Evolutionary conservation across 2,888 invertebrate genomes (phyloP), one percentile per base, ranked within the genome.

Genomic region (Leptopterna dolabrata): DNA sequence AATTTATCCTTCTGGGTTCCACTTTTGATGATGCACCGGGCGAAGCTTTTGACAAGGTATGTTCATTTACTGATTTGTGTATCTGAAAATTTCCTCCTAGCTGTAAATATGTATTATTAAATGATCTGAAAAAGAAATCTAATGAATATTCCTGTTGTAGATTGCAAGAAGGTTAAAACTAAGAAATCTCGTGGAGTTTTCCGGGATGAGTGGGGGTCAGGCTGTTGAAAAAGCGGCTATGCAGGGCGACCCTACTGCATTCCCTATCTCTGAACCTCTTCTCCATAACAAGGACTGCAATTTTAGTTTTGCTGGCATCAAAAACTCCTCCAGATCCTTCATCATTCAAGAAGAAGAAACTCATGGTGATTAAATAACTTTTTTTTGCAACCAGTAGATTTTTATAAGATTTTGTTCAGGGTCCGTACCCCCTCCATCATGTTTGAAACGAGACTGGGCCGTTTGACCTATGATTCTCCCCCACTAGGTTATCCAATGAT

Each of bases 11-110:
- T 85, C 93, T 99, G 45, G 99, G 99, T 0, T 93, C 95, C 90
- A 93, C 94, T 55, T 90, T 95, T 27, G 97, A 98, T 92, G 96
- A 96, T 93, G 95, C 98, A 9, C 98, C 98, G 9, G 99, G 99
- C 19, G 98, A 99, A 93, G 94, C 96, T 0, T 95, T 98, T 90
- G 99, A 99, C 91, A 99, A 99, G 93, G 97, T 96, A 91, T 90
- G 9, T 73, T 14, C 55, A 11, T 55, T 55, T n/a, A n/a, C n/a
- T n/a, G n/a, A n/a, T n/a, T n/a, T n/a, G n/a, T n/a, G n/a, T n/a
- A n/a, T n/a, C n/a, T 55, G 19, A 2, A n/a, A 55, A 55, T 19
- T 41, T 76, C 24, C 29, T 63, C 41, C 11, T 73, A 16, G n/a
- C 19, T 63, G 14, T 83, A 63, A 19, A n/a, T 19, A 55, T 55